Evolutionary conservation across 1,140 invertebrate species (phyloP), one percentile per base, ranked within the genome.

Genomic region (Papilio glaucus): DNA sequence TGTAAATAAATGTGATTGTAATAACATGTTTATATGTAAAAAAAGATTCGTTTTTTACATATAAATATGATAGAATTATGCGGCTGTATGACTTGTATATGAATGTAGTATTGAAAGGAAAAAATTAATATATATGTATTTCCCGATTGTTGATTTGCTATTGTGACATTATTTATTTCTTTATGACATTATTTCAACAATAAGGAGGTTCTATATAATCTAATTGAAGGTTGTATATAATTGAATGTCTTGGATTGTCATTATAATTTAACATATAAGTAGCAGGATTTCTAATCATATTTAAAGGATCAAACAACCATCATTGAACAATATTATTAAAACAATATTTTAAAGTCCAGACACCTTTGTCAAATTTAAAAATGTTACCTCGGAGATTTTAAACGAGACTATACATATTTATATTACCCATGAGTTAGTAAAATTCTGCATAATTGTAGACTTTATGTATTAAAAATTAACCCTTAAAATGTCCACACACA

Each of bases 1-100:
- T 68, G 65, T 68, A 68, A 68, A 68, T 68, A 68, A 33, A 33
- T 33, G 24, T 68, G 13, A 68, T 68, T 68, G 24, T 68, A 68
- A 68, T 29, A 38, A 15, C 41, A 12, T 33, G 2, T 49, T 68
- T 68, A 29, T 68, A 49, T 42, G 42, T 49, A 7, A 33, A 33
- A 49, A 68, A 10, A 18, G n/a, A 24, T n/a, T 8, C 15, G 1
- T 45, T 42, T 41, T 68, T 45, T 26, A 33, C 42, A 45, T 68
- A 49, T 49, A 68, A 49, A 45, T 33, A 9, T 45, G 41, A 21
- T 39, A 65, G 37, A 38, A 39, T 39, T 12, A 15, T 18, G 26
- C 18, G 49, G 49, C 49, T 18, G 38, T 63, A 63, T 38, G 15
- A 65, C 9, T 41, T 65, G 62, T 65, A 65, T 57, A 57, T 15